A percentile compares a stretch with the other conserved stretches of the same genome.
Evolutionary conservation across 2,888 invertebrate genomes (phyloP).

Genomic region (Scaptomyza parva): DNA sequence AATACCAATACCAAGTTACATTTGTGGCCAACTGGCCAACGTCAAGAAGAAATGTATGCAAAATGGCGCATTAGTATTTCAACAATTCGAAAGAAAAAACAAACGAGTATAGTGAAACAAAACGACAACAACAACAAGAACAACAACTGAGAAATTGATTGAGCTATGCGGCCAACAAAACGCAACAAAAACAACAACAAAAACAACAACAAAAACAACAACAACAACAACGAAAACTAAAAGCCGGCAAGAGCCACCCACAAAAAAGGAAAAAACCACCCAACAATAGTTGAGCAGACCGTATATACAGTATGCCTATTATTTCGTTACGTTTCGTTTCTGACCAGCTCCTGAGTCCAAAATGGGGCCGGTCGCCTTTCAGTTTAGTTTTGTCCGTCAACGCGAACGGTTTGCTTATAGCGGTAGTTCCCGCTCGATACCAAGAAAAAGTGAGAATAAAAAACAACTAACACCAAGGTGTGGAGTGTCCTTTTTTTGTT

Average conservation of each 20-base stretch:
- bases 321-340: constrained; percentile 56
- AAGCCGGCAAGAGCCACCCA: constrained; percentile 20
- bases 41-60: constrained; percentile 68
- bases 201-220: constrained; percentile 14
- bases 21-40: constrained; percentile 55
- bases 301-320: constrained; percentile 56
- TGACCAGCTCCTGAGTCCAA: constrained; percentile 55
- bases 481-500: constrained; percentile 8
- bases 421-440: constrained; percentile 7
- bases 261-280: constrained; percentile 5
- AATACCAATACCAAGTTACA: constrained; percentile 1
- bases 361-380: constrained; percentile 42
- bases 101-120: constrained; percentile 28
- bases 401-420: constrained; percentile 61
- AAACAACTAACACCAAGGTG: neutral
- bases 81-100: constrained; percentile 59
- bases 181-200: no score
- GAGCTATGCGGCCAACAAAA: constrained; percentile 51
- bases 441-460: no score
- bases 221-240: constrained; percentile 4
- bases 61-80: constrained; percentile 80
- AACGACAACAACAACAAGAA: neutral
- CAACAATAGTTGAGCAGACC: constrained; percentile 8
- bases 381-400: constrained; percentile 70
- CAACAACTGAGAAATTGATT: constrained; percentile 67